phyloP scores from a whole-genome alignment of 2,113 vertebrate genomes.

The Montifringilla adamsi region DNA sequence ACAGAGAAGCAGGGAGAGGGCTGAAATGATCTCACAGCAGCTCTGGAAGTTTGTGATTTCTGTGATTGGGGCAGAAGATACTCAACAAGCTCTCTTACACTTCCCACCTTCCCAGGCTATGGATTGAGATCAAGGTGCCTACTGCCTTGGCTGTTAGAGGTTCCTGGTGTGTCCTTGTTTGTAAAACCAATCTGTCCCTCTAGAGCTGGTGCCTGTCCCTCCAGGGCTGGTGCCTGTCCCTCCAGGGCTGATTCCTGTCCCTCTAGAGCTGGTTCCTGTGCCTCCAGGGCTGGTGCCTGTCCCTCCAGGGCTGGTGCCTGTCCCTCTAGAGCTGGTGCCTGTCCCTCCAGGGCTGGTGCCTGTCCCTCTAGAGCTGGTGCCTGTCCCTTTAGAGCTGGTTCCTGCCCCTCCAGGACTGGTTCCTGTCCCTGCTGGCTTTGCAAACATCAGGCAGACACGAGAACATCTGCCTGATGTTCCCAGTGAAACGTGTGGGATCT shows the following conservation, averaged over 20 bases:
- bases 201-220: not conserved
- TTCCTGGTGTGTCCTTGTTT: not conserved
- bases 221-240: not conserved
- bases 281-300: not conserved
- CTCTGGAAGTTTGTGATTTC: not conserved
- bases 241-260: not conserved
- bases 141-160: not conserved
- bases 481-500: not conserved
- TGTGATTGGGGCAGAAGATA: not conserved
- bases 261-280: too few relatives aligned
- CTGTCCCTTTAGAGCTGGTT: too few relatives aligned
- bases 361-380: not conserved
- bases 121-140: not conserved
- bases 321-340: not conserved
- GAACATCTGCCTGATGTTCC: not conserved
- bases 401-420: not conserved
- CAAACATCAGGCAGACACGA: not conserved
- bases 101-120: not conserved
- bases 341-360: not conserved
- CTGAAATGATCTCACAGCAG: not conserved
- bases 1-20: not conserved
- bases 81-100: not conserved
- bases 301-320: not conserved
- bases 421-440: not conserved
- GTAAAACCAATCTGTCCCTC: not conserved